Evolutionary conservation across 2,113 vertebrate genomes (phyloP).

Genomic region (Emydura subglobosa): DNA sequence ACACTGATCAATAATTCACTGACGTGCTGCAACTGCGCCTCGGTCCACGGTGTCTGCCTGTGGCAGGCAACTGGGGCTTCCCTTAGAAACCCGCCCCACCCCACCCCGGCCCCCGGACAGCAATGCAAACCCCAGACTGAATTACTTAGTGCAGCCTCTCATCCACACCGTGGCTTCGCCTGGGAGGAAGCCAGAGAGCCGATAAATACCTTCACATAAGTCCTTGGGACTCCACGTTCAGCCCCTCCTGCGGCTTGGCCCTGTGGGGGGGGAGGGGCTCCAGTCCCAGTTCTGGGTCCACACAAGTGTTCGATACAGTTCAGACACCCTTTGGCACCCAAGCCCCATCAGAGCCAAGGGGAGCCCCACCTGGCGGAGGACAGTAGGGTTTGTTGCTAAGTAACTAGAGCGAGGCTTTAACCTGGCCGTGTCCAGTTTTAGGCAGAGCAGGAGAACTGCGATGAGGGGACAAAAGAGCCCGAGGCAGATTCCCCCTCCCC

Average conservation of each 20-base stretch:
- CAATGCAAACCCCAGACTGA: not conserved
- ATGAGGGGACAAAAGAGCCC: not conserved
- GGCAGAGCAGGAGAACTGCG: not conserved
- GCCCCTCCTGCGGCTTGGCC: too few species aligned
- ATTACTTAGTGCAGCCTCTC: not conserved
- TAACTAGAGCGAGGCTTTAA: not conserved
- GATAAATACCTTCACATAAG: not conserved
- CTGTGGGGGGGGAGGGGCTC: not conserved
- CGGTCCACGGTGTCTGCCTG: not conserved
- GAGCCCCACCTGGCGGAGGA: not conserved
- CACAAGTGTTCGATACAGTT: not conserved
- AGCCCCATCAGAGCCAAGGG: not conserved
- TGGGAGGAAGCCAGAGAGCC: not conserved
- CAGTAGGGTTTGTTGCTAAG: not conserved
- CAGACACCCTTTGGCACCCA: not conserved
- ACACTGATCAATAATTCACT: constrained; percentile 59
- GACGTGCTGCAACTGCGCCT: not conserved
- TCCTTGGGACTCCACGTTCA: not conserved
- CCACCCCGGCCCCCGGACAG: too few species aligned
- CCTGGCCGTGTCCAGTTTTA: not conserved
- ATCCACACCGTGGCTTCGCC: not conserved
- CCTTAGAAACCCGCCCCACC: not conserved
- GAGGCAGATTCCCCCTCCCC: not conserved
- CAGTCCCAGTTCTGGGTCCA: not conserved
- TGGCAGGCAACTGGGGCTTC: not conserved